Base-by-base conservation (phyloP, 1,140 invertebrate species). In the Subanguina moxae region DNA sequence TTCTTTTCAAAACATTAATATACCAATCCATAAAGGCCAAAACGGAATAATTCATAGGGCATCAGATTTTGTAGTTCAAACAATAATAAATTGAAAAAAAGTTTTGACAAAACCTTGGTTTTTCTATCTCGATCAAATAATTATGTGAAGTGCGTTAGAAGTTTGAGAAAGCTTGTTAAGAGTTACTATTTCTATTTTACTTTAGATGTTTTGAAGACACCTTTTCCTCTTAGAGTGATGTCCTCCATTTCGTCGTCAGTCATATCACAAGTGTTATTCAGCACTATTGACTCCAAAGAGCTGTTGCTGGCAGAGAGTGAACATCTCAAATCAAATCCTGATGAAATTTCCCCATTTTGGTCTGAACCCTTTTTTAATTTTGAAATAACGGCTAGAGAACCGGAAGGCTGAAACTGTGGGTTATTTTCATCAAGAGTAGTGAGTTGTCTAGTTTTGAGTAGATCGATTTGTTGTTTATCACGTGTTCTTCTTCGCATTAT, bases 301-400 rank as follows among this genome's bases (percentile, higher is more conserved):
- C 48, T 52, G 23, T 52, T 52, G n/a, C 48, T 52, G 48, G 48
- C 48, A 21, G 48, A 52, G 48, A 52, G 48, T 25, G 48, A 52
- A 7, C 3, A 52, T 8, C 48, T 19, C 15, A 15, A 52, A 3
- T 52, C 3, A 15, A 52, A 52, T 52, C 48, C 48, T 52, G 48
- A 52, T 19, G 48, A 52, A 38, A 38, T 11, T 38, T 38, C 32
- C 32, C 32, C 32, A 21, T 52, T 25, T 25, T 52, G 48, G 48
- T 52, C 48, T 7, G 48, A 19, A 52, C 23, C 17, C 17, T 52
- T 52, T 8, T 25, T 19, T 15, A 52, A 52, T 52, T 52, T 25
- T 19, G n/a, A 21, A 15, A 52, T 15, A 21, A 15, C 48, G 3
- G 48, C 17, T 8, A 25, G 15, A 7, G 23, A 52, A 15, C 3